Evolutionary conservation across 2,113 vertebrate species (phyloP).

Genomic region (Syngnathus floridae): DNA sequence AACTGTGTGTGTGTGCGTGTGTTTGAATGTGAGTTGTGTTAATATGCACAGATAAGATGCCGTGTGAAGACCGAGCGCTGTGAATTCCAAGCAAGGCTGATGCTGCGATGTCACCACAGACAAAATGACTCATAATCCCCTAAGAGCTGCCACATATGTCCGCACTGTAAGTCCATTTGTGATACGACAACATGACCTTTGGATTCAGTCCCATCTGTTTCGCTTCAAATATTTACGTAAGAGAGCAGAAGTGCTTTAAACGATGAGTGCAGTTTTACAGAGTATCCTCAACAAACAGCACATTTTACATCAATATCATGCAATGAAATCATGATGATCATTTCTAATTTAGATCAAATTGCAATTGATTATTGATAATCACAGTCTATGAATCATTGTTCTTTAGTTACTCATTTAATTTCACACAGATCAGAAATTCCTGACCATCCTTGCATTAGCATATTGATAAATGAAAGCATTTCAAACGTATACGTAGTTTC

Average conservation of each 20-base stretch:
- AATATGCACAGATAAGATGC: slow-evolving; percentile 68
- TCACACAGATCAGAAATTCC: background rate
- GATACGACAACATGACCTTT: slow-evolving; percentile 60
- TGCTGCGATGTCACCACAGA: slow-evolving; percentile 45
- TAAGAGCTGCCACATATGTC: slow-evolving; percentile 53
- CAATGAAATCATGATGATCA: background rate
- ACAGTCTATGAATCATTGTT: background rate
- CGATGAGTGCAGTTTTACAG: slow-evolving; percentile 22
- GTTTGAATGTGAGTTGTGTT: slow-evolving; percentile 69
- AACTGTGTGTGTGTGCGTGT: slow-evolving; percentile 79
- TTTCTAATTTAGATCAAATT: background rate
- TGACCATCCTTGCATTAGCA: too few species aligned
- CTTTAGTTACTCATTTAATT: background rate
- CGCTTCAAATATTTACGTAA: slow-evolving; percentile 37
- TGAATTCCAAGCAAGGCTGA: slow-evolving; percentile 71
- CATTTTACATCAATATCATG: background rate
- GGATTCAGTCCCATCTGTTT: slow-evolving; percentile 52
- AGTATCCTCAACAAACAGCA: slow-evolving; percentile 19
- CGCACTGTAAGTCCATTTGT: slow-evolving; percentile 54
- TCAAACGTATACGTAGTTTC: background rate
- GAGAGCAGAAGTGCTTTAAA: slow-evolving; percentile 14
- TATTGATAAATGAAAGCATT: too few species aligned
- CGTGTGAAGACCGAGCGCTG: slow-evolving; percentile 65
- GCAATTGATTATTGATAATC: background rate
- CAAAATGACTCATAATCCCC: slow-evolving; percentile 63